Evolutionary conservation across 2,797 vertebrate genomes (phyloP).

Genomic region (Rhabdophis nuchalis): DNA sequence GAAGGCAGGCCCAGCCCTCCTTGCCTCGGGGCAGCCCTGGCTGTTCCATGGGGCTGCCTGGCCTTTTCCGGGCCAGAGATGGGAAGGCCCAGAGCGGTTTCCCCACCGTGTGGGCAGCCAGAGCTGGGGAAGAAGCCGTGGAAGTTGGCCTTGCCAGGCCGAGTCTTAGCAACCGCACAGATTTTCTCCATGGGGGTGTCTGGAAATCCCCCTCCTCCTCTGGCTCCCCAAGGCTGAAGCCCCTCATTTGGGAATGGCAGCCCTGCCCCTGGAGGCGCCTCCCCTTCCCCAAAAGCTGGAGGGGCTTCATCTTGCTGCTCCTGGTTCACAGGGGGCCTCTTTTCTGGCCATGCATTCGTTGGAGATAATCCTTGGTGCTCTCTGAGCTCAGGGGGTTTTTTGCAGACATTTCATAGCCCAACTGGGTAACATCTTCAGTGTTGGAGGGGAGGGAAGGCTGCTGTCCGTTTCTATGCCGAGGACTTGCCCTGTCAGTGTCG

Average conservation of each 20-base stretch:
- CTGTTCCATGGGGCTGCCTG: not conserved
- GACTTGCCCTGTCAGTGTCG: not conserved
- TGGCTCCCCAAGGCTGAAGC: not conserved
- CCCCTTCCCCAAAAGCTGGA: not conserved
- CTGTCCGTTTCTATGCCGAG: not conserved
- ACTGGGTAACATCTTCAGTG: not conserved
- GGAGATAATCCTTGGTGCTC: not conserved
- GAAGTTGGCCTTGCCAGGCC: not conserved
- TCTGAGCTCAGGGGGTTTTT: not conserved
- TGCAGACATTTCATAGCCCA: not conserved
- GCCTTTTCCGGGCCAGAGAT: not conserved
- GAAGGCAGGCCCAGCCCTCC: not conserved
- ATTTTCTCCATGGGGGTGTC: not conserved
- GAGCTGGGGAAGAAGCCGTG: not conserved
- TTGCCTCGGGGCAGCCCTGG: not conserved
- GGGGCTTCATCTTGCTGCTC: not conserved
- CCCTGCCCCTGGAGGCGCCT: not conserved
- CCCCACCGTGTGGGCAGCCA: not conserved
- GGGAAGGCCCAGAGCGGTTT: not conserved
- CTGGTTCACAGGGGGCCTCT: not conserved
- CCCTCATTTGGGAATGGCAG: not conserved
- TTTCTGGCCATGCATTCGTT: not conserved
- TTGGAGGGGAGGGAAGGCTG: not conserved
- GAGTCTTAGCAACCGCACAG: not conserved
- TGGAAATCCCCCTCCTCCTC: not conserved